Conservation (phyloP, 2,888 invertebrate genomes). For the Linnaemya tessellans region DNA sequence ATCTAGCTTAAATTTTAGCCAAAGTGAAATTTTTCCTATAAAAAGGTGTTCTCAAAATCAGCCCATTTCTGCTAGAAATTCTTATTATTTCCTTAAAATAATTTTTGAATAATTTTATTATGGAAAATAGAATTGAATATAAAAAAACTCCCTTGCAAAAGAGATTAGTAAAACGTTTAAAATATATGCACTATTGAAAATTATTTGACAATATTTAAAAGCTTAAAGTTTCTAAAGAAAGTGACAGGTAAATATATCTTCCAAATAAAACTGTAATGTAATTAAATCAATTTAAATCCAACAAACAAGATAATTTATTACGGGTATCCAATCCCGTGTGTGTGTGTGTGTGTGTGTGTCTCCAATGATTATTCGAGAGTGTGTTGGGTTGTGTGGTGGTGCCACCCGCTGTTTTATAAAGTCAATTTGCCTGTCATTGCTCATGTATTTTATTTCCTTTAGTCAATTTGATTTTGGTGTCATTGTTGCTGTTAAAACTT, state of each 20-base stretch:
- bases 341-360: too few species aligned
- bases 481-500: conserved; percentile 24
- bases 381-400: conserved; percentile 16
- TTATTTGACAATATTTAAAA: neutral
- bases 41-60: too few species aligned
- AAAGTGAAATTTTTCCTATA: too few species aligned
- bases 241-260: too few species aligned
- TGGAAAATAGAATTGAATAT: too few species aligned
- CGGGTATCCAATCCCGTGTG: neutral
- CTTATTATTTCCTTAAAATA: too few species aligned
- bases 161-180: too few species aligned
- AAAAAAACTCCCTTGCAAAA: too few species aligned
- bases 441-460: conserved; percentile 62
- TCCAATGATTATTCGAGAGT: neutral
- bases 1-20: too few species aligned
- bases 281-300: neutral
- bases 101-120: too few species aligned
- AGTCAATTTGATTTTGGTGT: conserved; percentile 51
- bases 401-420: conserved; percentile 75
- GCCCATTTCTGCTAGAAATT: too few species aligned
- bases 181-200: neutral
- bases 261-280: neutral
- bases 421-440: conserved; percentile 76
- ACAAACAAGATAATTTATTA: conserved; percentile 5
- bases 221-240: neutral